Evolutionary conservation across 2,888 invertebrate species (phyloP).

Genomic region (Ctenicera cuprea): DNA sequence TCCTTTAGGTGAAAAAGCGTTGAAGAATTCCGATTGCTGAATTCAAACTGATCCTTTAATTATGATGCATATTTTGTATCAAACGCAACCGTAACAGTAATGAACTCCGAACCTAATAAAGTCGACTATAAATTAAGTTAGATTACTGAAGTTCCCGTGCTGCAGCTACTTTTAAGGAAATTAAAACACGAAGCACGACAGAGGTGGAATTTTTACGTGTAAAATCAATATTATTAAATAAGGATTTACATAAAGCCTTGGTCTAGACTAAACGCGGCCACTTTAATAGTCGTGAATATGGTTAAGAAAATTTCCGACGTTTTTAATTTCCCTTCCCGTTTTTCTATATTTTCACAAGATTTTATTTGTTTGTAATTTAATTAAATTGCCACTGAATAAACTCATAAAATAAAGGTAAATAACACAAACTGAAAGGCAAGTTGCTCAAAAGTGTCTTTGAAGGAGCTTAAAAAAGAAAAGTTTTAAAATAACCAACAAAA

Average conservation of each 20-base stretch:
- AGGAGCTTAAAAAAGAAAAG: too few species aligned
- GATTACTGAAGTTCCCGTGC: slow-evolving; percentile 50
- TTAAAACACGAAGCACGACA: slow-evolving; percentile 53
- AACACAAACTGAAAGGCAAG: too few species aligned
- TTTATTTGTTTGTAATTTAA: too few species aligned
- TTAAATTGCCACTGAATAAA: too few species aligned
- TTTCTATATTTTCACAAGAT: too few species aligned
- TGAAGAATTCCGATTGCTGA: background rate
- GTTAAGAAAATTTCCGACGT: too few species aligned
- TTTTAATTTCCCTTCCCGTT: too few species aligned
- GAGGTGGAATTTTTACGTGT: slow-evolving; percentile 48
- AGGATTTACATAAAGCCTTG: slow-evolving; percentile 36
- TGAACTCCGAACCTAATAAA: slow-evolving; percentile 50
- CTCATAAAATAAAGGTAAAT: too few species aligned
- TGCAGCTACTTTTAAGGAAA: slow-evolving; percentile 53
- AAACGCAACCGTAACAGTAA: slow-evolving; percentile 48
- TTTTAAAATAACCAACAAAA: too few species aligned
- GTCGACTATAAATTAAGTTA: slow-evolving; percentile 52
- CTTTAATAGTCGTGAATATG: slow-evolving; percentile 7
- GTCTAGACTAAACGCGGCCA: slow-evolving; percentile 32
- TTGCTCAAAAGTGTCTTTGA: too few species aligned
- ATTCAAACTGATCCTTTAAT: slow-evolving; percentile 40
- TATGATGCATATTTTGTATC: slow-evolving; percentile 48
- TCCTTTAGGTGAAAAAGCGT: too few species aligned
- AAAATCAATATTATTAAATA: slow-evolving; percentile 51